Conservation (phyloP, 2,888 invertebrate species). For the Phyllotreta cruciferae region DNA sequence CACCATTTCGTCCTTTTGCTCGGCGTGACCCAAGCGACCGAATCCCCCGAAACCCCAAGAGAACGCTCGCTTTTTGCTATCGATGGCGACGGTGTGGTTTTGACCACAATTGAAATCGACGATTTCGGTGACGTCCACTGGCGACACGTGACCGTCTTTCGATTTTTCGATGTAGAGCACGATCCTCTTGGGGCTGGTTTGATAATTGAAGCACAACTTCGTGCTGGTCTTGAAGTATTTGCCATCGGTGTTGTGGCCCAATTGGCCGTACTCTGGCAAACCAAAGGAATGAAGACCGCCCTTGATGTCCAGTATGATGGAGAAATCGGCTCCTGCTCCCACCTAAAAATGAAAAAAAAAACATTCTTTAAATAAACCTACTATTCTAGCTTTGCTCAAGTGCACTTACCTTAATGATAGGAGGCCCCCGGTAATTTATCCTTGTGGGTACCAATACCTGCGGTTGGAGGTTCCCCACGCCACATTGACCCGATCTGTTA, state of each 20-base stretch:
- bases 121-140: constrained; percentile 85
- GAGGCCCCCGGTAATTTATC: constrained; percentile 80
- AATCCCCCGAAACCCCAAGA: constrained; percentile 98
- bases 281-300: constrained; percentile 92
- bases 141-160: constrained; percentile 83
- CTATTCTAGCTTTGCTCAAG: background rate
- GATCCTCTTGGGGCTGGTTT: constrained; percentile 83
- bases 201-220: constrained; percentile 86
- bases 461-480: constrained; percentile 74
- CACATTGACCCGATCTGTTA: constrained; percentile 92
- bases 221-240: constrained; percentile 92
- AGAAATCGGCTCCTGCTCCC: constrained; percentile 92
- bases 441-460: constrained; percentile 66
- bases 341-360: constrained; percentile 46
- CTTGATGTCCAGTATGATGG: constrained; percentile 87
- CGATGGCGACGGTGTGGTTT: constrained; percentile 90
- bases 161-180: constrained; percentile 86
- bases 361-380: background rate
- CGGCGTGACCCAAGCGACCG: constrained; percentile 91
- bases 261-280: constrained; percentile 89
- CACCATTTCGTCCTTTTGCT: constrained; percentile 90
- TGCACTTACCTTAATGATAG: constrained; percentile 76
- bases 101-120: constrained; percentile 90
- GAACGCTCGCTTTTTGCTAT: constrained; percentile 86
- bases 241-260: constrained; percentile 94